phyloP scores from a whole-genome alignment of 2,113 vertebrate species.

The Illadopsis cleaveri region DNA sequence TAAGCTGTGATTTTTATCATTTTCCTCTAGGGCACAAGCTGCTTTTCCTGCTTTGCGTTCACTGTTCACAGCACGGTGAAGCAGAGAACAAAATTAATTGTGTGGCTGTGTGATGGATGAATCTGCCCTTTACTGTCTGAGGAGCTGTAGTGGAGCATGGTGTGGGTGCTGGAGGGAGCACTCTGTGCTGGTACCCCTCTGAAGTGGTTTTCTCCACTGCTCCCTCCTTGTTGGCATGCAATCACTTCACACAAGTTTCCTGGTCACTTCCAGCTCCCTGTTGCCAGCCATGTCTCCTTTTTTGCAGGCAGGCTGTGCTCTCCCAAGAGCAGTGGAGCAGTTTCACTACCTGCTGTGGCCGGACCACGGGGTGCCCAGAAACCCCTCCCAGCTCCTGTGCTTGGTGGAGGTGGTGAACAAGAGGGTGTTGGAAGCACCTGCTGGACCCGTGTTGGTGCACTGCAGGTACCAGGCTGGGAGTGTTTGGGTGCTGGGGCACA shows the following conservation, averaged over 20 bases:
- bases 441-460: constrained; percentile 55
- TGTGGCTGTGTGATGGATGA: background rate
- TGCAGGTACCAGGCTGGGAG: constrained; percentile 50
- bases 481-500: too few relatives aligned
- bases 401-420: constrained; percentile 53
- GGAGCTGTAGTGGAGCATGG: background rate
- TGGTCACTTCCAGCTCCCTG: background rate
- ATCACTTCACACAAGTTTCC: background rate
- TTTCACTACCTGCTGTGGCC: constrained; percentile 67
- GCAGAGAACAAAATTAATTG: background rate
- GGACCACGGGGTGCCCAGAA: constrained; percentile 54
- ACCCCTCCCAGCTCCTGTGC: constrained; percentile 28
- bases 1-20: background rate
- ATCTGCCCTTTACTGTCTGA: background rate
- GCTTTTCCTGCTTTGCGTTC: background rate
- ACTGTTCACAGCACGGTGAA: background rate
- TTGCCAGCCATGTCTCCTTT: background rate
- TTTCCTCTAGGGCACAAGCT: background rate
- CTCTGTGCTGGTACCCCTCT: background rate
- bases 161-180: background rate
- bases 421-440: background rate
- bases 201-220: background rate
- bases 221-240: background rate
- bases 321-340: constrained; percentile 54
- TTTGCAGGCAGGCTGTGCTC: constrained; percentile 31